Percentiles rank a stretch among this genome's conserved stretches.
Evolutionary conservation across 92 coral and sea anemone species (phyloP).

Genomic region (Phenganax subtilis): DNA sequence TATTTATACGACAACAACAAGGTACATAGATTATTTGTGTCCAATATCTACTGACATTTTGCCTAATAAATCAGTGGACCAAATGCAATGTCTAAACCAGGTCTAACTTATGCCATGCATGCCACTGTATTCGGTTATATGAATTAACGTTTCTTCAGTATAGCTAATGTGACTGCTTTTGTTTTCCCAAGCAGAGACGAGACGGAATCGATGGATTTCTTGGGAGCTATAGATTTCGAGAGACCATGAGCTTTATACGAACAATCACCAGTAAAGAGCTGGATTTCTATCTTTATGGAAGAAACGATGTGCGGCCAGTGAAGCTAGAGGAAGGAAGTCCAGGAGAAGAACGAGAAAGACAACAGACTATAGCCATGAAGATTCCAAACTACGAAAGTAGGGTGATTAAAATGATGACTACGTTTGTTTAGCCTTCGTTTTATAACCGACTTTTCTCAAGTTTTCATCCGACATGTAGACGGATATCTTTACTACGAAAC

Average conservation of each 20-base stretch:
- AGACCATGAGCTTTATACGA: neutral
- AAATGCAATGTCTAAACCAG: too few relatives aligned
- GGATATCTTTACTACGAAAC: too few relatives aligned
- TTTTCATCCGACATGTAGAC: too few relatives aligned
- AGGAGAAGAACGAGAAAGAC: neutral
- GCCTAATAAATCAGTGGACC: too few relatives aligned
- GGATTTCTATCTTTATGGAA: conserved; percentile 22
- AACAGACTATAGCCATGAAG: neutral
- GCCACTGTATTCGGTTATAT: too few relatives aligned
- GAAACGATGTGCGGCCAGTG: conserved; percentile 2
- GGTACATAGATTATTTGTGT: too few relatives aligned
- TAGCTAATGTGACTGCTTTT: neutral
- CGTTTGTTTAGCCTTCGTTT: neutral
- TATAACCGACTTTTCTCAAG: too few relatives aligned
- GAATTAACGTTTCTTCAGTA: neutral
- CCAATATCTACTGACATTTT: too few relatives aligned
- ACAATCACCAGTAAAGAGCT: conserved; percentile 1
- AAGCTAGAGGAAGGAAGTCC: conserved; percentile 3
- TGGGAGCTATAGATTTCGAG: neutral
- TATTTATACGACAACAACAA: too few relatives aligned
- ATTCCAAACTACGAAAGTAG: conserved; percentile 14
- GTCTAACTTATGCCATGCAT: too few relatives aligned
- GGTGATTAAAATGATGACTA: neutral
- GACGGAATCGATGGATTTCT: neutral
- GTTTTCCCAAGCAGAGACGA: neutral